Evolutionary conservation across 2,113 vertebrate genomes (phyloP).

Genomic region (Aphyosemion australe): DNA sequence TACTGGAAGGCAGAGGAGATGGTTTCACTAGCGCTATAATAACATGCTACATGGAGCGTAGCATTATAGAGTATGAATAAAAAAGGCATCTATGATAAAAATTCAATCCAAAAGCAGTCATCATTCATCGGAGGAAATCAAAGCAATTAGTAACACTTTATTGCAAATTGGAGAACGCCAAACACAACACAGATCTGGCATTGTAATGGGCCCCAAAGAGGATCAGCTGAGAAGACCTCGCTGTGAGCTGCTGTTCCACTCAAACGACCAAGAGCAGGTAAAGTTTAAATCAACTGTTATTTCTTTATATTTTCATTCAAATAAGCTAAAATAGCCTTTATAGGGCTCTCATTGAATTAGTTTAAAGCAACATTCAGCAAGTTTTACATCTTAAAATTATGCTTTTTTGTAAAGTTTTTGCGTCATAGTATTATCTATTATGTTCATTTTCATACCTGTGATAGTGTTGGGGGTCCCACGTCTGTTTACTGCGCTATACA

Average conservation of each 20-base stretch:
- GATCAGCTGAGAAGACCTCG: slow-evolving; percentile 67
- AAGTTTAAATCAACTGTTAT: neutral
- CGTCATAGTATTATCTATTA: too few relatives aligned
- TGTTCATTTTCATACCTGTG: too few relatives aligned
- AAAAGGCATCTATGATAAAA: slow-evolving; percentile 78
- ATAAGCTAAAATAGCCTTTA: neutral
- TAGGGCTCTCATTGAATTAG: too few relatives aligned
- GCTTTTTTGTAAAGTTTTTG: too few relatives aligned
- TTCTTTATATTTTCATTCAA: neutral
- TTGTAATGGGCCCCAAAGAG: slow-evolving; percentile 52
- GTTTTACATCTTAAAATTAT: too few relatives aligned
- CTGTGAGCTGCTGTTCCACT: slow-evolving; percentile 44
- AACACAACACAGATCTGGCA: slow-evolving; percentile 65
- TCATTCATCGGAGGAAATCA: slow-evolving; percentile 81
- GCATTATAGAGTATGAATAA: slow-evolving; percentile 80
- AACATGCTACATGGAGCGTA: slow-evolving; percentile 80
- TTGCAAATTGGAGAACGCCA: slow-evolving; percentile 77
- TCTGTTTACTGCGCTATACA: too few relatives aligned
- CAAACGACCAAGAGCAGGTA: slow-evolving; percentile 36
- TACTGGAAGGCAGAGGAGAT: slow-evolving; percentile 76
- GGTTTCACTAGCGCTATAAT: slow-evolving; percentile 81
- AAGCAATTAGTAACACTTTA: slow-evolving; percentile 81
- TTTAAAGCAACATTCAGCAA: too few relatives aligned
- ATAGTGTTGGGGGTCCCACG: too few relatives aligned
- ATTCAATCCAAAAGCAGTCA: slow-evolving; percentile 79